Base-by-base conservation (phyloP, 2,888 invertebrate species). In the Lasioglossum morio region DNA sequence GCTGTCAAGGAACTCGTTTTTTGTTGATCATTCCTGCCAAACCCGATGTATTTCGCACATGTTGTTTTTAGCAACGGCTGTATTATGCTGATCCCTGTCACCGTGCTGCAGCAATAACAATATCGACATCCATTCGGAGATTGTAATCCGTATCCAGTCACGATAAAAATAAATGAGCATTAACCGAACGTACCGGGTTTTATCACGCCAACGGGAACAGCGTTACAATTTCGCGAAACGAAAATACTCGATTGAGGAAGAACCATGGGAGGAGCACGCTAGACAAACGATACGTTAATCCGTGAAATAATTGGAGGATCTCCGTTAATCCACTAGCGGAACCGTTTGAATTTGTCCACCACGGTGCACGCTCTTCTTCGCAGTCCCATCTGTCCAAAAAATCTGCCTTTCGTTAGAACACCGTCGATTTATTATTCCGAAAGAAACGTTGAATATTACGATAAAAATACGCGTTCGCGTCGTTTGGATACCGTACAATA, bases 231-330 rank as follows among this genome's bases (percentile, higher is more conserved):
- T 84, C 77, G 84, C 66, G 74, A 72, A 82, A 84, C 79, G 84
- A 81, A 81, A 87, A 79, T 85, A 80, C 82, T 74, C 81, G 81
- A 81, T 70, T 66, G 84, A 72, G 77, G 81, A 79, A 74, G 74
- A 80, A 79, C 72, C 77, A 72, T 74, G 78, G 77, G 74, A 70
- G 73, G 78, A 79, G 79, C 85, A 46, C 66, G 73, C 57, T 77
- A 82, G 80, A 79, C 77, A 84, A 85, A 82, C 88, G 90, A 90
- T 90, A 91, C 87, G 86, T 75, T 92, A 92, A 92, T 92, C 92
- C 92, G 85, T 81, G 87, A 89, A 92, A 92, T 92, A 91, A 92
- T 92, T 91, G 92, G 90, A 88, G 91, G 91, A 92, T 90, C 91
- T 88, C 80, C 74, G 86, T 87, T 92, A 92, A 92, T 90, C 91